These are phyloP conservation scores for Trachelus iudaicus DNA, from an alignment of 2,888 invertebrate genomes.

Conservation along the genomic window DNA sequence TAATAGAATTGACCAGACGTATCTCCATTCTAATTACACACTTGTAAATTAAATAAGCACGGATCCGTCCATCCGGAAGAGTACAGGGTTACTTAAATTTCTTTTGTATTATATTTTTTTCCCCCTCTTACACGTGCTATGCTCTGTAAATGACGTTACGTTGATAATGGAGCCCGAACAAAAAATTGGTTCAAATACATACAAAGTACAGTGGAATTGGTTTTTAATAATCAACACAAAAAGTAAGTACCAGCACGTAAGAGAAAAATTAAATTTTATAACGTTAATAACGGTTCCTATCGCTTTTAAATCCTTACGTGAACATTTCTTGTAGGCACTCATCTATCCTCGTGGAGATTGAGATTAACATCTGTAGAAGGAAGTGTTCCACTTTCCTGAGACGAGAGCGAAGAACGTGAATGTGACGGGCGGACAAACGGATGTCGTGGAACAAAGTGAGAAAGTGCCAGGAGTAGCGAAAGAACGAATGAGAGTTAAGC, in stretches of 20 bases:
- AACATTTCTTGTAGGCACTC: neutral
- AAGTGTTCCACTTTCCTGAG: slow-evolving; percentile 54
- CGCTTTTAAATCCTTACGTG: neutral
- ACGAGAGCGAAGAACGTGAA: neutral
- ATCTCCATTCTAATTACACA: neutral
- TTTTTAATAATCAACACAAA: neutral
- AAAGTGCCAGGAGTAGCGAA: neutral
- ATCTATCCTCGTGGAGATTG: slow-evolving; percentile 22
- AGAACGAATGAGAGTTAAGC: neutral
- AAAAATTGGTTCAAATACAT: neutral
- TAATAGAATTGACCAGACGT: neutral
- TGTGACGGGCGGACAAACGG: neutral
- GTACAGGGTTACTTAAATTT: neutral
- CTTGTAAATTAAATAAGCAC: neutral
- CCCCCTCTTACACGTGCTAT: neutral
- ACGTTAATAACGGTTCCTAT: neutral
- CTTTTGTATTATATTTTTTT: neutral
- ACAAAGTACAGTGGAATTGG: neutral
- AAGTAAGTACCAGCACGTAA: neutral
- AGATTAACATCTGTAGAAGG: slow-evolving; percentile 55
- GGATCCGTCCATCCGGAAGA: neutral
- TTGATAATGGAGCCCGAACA: neutral
- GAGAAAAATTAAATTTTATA: neutral
- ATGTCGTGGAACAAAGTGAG: neutral
- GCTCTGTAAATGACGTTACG: neutral